Conservation (phyloP, 2,113 vertebrate genomes). For the Centrocercus urophasianus region DNA sequence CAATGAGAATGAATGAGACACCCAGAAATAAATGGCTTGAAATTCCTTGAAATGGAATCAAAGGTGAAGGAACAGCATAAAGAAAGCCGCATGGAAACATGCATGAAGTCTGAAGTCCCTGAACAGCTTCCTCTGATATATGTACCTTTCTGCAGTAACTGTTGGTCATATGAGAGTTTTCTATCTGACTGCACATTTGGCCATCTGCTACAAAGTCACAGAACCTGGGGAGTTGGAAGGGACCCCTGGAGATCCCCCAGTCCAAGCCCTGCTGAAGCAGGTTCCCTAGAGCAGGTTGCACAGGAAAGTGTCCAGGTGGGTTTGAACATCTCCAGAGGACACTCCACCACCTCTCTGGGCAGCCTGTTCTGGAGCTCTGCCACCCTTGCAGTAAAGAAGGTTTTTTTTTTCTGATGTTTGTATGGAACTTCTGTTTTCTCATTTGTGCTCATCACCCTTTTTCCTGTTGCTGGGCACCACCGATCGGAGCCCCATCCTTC, state of each 20-base stretch:
- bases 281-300: neutral
- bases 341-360: too few relatives aligned
- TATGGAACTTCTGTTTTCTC: neutral
- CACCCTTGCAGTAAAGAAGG: neutral
- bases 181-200: neutral
- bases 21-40: neutral
- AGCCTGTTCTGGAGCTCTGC: neutral
- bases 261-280: neutral
- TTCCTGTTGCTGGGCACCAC: too few relatives aligned
- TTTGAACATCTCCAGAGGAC: neutral
- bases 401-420: neutral
- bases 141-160: neutral
- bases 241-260: neutral
- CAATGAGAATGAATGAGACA: slow-evolving; percentile 44
- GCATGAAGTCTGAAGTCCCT: neutral
- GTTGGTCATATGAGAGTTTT: neutral
- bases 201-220: neutral
- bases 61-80: neutral
- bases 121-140: neutral
- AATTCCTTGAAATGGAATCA: neutral
- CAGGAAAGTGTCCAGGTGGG: neutral
- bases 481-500: neutral
- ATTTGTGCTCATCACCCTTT: neutral
- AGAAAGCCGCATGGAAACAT: neutral
- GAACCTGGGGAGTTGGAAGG: neutral